Evolutionary conservation across 2,888 invertebrate genomes (phyloP), one percentile per base, ranked within the genome.

Genomic region (Hirudinaria manillensis): DNA sequence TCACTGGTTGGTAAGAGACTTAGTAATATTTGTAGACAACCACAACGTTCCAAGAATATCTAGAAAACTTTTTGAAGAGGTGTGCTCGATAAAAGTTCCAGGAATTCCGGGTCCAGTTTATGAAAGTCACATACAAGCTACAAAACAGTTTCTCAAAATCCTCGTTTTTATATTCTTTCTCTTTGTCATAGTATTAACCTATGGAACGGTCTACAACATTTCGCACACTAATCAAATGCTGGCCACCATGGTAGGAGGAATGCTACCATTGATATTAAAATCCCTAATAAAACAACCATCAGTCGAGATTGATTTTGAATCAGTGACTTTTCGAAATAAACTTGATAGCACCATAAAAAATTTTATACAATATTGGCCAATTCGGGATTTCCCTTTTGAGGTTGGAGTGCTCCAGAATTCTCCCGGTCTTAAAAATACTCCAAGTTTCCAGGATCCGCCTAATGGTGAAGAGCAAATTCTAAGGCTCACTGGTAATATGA

Each of bases 101-200:
- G 84, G 84, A 6, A 82, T 82, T 0, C 84, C 84, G 0, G 84
- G 84, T 0, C 83, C 84, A 0, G 83, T 84, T 0, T 83, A 82
- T 76, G 78, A 81, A 1, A 83, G 83, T 76, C 80, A 83, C 4
- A 76, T 84, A 21, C 78, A 81, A 32, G 84, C 84, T 21, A 81
- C 83, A 4, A 81, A 82, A 19, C 82, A 83, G 77, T 83, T 84
- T 77, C 79, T 83, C 72, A 82, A 81, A 21, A 83, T 83, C 75
- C 81, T 84, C 0, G 77, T 82, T 4, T 84, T 84, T 77, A 78
- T 84, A 1, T 79, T 82, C 72, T 83, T 84, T 77, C 83, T 84
- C 10, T 83, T 84, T 82, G 81, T 84, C 56, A 83, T 84, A 29
- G 83, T 84, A 32, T 81, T 83, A 81, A 82, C 84, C 7, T 84